Percentiles rank a stretch among this genome's conserved stretches.
phyloP scores from a whole-genome alignment of 2,797 vertebrate genomes.

The Phataginus tetradactyla region DNA sequence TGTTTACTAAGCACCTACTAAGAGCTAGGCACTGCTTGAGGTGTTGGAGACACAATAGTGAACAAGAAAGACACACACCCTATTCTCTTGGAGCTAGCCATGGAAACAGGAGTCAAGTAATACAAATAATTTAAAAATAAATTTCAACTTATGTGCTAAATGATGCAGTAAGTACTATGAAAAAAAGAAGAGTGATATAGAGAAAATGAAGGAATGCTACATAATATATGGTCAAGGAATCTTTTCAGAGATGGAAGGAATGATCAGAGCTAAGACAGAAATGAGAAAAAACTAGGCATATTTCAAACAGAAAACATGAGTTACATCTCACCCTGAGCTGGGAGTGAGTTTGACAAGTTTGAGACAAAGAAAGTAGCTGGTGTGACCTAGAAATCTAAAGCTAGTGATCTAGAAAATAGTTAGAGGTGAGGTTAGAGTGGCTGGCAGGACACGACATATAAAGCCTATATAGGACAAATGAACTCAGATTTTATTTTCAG shows the following conservation, averaged over 20 bases:
- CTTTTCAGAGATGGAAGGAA: not conserved
- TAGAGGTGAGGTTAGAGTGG: not conserved
- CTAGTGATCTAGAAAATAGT: too few relatives aligned
- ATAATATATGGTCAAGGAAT: not conserved
- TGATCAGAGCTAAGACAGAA: not conserved
- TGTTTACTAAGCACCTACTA: not conserved
- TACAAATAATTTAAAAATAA: not conserved
- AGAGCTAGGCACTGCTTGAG: not conserved
- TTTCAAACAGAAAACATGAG: not conserved
- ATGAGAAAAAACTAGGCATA: not conserved
- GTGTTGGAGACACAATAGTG: not conserved
- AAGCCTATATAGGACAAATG: not conserved
- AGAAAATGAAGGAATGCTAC: not conserved
- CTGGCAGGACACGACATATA: not conserved
- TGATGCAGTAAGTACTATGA: not conserved
- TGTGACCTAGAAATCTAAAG: too few relatives aligned
- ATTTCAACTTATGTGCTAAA: not conserved
- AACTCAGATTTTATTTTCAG: conserved; percentile 7
- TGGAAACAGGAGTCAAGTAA: not conserved
- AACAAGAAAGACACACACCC: not conserved
- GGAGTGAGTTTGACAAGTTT: not conserved
- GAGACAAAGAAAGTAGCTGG: not conserved
- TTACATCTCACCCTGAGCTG: not conserved
- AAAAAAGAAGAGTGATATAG: not conserved
- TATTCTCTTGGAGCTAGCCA: not conserved